Evolutionary conservation across 2,113 vertebrate genomes (phyloP).

Genomic region (Hyperoodon ampullatus): DNA sequence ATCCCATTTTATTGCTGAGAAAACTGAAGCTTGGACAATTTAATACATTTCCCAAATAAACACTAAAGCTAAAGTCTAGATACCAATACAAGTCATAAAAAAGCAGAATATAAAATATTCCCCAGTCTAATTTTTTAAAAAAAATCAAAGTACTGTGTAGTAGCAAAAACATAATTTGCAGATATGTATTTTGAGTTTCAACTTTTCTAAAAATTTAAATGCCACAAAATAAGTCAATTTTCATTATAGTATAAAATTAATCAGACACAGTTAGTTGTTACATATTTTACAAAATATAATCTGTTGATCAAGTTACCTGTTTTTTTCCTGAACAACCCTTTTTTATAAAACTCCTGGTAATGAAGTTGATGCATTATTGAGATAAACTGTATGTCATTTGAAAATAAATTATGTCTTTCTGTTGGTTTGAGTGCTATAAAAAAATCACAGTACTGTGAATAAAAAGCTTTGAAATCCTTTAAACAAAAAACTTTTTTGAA

Average conservation of each 20-base stretch:
- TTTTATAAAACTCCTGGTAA: neutral
- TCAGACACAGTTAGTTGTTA: neutral
- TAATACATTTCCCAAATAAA: neutral
- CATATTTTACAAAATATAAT: neutral
- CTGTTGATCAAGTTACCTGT: neutral
- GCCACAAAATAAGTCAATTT: neutral
- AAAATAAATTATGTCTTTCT: neutral
- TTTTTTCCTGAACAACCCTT: neutral
- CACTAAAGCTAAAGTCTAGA: neutral
- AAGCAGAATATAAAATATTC: neutral
- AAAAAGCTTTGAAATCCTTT: conserved; percentile 16
- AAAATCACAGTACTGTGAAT: neutral
- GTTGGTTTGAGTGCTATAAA: neutral
- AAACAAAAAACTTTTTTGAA: neutral
- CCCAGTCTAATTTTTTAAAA: neutral
- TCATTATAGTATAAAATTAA: neutral
- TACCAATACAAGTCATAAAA: neutral
- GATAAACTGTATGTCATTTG: neutral
- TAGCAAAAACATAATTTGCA: neutral
- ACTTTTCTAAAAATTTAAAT: conserved; percentile 19
- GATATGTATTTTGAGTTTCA: neutral
- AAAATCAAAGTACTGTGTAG: neutral
- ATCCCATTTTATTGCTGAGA: neutral
- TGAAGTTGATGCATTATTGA: neutral
- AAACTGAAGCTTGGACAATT: conserved; percentile 1